Evolutionary conservation across 2,797 vertebrate genomes (phyloP), one percentile per base, ranked within the genome.

Genomic region (Poeciliopsis turneri): DNA sequence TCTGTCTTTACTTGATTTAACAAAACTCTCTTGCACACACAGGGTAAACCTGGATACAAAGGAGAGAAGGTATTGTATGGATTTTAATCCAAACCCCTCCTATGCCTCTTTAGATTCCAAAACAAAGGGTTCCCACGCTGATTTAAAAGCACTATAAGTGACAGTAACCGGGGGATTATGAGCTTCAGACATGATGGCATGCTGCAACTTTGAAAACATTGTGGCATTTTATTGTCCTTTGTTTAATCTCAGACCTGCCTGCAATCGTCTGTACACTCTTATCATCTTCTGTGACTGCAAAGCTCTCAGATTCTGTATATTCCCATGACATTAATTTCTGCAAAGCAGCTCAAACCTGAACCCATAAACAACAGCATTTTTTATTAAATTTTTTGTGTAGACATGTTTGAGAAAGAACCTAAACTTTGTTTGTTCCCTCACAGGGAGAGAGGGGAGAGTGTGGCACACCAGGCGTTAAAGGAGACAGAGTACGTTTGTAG

Each of bases 391-490:
- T 71, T 46, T 15, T 46, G 45, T 30, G n/a, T 30, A 71, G 47
- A 80, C n/a, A n/a, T 20, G 25, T 20, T 72, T 28, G 23, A 73
- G 66, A 25, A 69, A 41, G 66, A 28, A 46, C 13, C 43, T 74
- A 1, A 84, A 76, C 33, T 41, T 64, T 74, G 75, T 69, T 59
- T 78, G 25, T 82, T 83, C 23, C 87, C 16, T 84, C 73, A 8
- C 87, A 98, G 97, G 97, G 97, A 51, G 97, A 97, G 85, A 93
- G 96, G 92, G 97, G 97, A 20, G 96, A 97, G 86, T 98, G 97
- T 90, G 97, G 97, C 72, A 96, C 95, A 80, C 97, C 97, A 83
- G 97, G 97, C 82, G 85, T 95, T 72, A 98, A 98, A 86, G 97
- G 97, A 92, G 97, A 98, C 87, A 90, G 94, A 93, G 97, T 97